These are phyloP conservation scores for Epistrophella euchroma DNA, from an alignment of 2,888 invertebrate genomes.

Conservation along the genomic window DNA sequence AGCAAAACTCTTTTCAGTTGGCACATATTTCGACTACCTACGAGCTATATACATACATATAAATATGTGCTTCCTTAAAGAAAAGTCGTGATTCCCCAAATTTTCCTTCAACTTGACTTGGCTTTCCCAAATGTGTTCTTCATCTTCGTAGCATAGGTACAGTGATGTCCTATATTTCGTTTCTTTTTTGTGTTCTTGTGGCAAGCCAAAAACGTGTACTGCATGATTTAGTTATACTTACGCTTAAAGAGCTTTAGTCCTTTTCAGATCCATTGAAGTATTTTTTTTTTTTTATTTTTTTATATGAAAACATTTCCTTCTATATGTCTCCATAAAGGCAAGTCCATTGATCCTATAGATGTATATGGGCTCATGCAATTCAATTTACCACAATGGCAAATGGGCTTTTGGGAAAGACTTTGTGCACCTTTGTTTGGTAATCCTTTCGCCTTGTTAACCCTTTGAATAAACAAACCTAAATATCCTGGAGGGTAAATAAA, in stretches of 20 bases:
- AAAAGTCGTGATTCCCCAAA: conserved; percentile 63
- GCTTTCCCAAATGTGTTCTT: conserved; percentile 50
- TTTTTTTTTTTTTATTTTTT: neutral
- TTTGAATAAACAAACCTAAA: conserved; percentile 18
- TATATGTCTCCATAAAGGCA: neutral
- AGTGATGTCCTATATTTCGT: conserved; percentile 45
- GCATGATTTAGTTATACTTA: conserved; percentile 46
- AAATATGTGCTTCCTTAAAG: conserved; percentile 45
- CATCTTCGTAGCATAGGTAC: neutral
- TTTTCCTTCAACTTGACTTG: conserved; percentile 65
- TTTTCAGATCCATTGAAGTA: conserved; percentile 17
- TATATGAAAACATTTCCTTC: neutral
- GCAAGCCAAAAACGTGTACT: conserved; percentile 57
- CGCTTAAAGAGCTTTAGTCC: conserved; percentile 29
- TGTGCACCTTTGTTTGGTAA: conserved; percentile 20
- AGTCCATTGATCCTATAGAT: conserved; percentile 41
- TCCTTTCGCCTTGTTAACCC: conserved; percentile 50
- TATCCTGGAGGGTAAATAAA: conserved; percentile 23
- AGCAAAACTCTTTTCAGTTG: conserved; percentile 55
- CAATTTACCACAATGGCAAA: conserved; percentile 55
- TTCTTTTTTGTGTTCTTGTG: conserved; percentile 17
- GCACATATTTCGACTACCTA: conserved; percentile 48
- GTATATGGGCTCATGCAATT: conserved; percentile 36
- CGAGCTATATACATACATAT: neutral
- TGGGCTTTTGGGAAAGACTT: conserved; percentile 32